phyloP scores from a whole-genome alignment of 2,113 vertebrate genomes.

The Peromyscus maniculatus region DNA sequence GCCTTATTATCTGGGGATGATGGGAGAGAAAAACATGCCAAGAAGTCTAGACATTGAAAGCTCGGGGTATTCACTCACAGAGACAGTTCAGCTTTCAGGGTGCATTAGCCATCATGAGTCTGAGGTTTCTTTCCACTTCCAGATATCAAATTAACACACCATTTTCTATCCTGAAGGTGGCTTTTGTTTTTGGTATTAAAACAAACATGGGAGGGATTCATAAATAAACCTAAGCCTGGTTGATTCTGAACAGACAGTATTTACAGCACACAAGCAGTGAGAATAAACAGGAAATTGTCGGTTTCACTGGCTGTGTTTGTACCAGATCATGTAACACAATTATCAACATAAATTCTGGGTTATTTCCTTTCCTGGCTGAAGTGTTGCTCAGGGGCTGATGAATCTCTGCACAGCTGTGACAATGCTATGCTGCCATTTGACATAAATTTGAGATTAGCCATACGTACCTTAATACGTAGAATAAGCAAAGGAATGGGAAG shows the following conservation, averaged over 20 bases:
- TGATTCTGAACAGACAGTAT: constrained; percentile 27
- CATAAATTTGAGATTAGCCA: constrained; percentile 6
- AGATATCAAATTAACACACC: constrained; percentile 31
- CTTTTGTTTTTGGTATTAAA: constrained; percentile 63
- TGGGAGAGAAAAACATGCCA: constrained; percentile 52
- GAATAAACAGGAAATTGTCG: not conserved
- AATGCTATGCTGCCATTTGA: constrained; percentile 45
- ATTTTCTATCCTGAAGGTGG: constrained; percentile 55
- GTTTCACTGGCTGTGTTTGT: constrained; percentile 53
- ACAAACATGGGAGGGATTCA: not conserved
- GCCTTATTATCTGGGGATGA: constrained; percentile 21
- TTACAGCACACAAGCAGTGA: constrained; percentile 33
- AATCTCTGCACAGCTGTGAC: constrained; percentile 49
- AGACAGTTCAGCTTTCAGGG: constrained; percentile 20
- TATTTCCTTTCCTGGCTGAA: constrained; percentile 21
- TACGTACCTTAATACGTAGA: not conserved
- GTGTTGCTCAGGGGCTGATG: constrained; percentile 27
- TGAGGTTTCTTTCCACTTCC: constrained; percentile 30
- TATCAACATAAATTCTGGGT: constrained; percentile 45
- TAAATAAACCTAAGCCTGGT: not conserved
- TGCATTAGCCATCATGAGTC: not conserved
- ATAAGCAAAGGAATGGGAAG: not conserved
- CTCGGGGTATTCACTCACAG: not conserved
- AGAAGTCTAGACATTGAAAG: constrained; percentile 41
- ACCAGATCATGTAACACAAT: constrained; percentile 31